Conservation (phyloP, 2,113 vertebrate species). For the Fulica atra region DNA sequence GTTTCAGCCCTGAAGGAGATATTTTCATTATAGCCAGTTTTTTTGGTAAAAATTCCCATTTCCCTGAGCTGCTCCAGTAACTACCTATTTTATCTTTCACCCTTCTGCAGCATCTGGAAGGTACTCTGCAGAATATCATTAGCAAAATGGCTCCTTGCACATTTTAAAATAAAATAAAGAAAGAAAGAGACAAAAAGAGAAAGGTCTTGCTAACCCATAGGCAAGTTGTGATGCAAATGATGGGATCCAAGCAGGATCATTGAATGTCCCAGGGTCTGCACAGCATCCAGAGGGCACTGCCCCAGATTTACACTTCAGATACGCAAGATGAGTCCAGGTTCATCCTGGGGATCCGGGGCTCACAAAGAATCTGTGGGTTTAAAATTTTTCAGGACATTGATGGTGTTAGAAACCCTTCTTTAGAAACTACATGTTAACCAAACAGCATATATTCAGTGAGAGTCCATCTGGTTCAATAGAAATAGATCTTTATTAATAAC, state of each 20-base stretch:
- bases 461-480: slow-evolving; percentile 66
- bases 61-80: background rate
- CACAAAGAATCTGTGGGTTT: background rate
- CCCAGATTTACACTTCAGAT: background rate
- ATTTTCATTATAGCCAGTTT: background rate
- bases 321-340: background rate
- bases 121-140: background rate
- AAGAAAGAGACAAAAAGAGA: background rate
- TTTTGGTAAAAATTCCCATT: background rate
- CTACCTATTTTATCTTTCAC: background rate
- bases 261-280: background rate
- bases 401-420: background rate
- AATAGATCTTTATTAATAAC: slow-evolving; percentile 80
- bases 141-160: background rate
- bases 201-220: background rate
- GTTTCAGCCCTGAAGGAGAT: background rate
- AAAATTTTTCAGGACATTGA: background rate
- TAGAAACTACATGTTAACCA: background rate
- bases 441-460: background rate
- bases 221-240: background rate
- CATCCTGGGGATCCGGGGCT: background rate
- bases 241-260: background rate
- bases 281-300: fast-evolving
- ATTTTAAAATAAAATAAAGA: background rate
- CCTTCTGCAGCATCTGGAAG: background rate